phyloP scores from a whole-genome alignment of 2,797 vertebrate genomes.

The Myotis planiceps region DNA sequence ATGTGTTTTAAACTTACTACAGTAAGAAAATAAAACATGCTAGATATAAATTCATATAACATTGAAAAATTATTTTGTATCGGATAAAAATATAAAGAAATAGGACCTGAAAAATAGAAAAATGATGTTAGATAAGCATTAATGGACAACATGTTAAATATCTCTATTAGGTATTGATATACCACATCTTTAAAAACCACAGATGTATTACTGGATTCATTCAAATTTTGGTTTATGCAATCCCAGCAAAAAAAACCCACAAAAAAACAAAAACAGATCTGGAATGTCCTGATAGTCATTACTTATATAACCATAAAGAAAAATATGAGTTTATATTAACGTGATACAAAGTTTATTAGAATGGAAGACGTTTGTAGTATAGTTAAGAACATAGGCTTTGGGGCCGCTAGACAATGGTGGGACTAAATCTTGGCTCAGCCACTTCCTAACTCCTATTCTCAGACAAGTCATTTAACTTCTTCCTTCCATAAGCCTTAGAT shows the following conservation, averaged over 20 bases:
- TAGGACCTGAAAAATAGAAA: conserved; percentile 3
- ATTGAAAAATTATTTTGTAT: conserved; percentile 32
- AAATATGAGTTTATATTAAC: not conserved
- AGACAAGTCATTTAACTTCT: not conserved
- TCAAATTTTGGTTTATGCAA: not conserved
- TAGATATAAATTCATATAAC: not conserved
- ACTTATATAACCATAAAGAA: not conserved
- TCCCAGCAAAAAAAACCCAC: not conserved
- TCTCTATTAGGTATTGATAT: not conserved
- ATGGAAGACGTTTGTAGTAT: not conserved
- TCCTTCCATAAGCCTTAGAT: not conserved
- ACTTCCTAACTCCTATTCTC: not conserved
- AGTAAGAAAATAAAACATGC: conserved; percentile 34
- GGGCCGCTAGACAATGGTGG: not conserved
- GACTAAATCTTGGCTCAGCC: not conserved
- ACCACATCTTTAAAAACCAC: not conserved
- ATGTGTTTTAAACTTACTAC: not conserved
- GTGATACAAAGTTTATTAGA: not conserved
- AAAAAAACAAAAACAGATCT: not conserved
- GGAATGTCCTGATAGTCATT: not conserved
- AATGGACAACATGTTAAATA: not conserved
- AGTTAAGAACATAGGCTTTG: not conserved
- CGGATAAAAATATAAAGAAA: conserved; percentile 19
- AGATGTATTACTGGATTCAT: not conserved
- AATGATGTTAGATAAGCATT: not conserved